Base-by-base conservation (phyloP, 2,113 vertebrate species). In the Acrocephalus kingi region DNA sequence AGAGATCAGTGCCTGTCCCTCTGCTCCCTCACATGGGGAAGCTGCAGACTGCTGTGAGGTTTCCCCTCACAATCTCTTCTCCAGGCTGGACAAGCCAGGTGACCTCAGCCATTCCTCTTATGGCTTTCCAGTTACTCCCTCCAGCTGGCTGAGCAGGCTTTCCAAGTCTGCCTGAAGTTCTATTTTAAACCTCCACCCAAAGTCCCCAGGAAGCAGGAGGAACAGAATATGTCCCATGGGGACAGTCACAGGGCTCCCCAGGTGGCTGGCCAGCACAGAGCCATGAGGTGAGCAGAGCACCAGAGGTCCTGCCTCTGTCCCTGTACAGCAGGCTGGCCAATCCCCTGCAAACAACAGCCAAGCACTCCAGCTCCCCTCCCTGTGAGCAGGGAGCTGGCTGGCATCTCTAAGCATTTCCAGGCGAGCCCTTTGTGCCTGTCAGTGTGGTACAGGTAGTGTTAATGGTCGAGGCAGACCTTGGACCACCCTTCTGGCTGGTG, bases 401-500 rank as follows among this genome's bases (percentile, higher is more conserved):
- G 12, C 81, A 55, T 22, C 72, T 56, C 52, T 12, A 3, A 62
- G 33, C 31, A 12, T 31, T 84, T 52, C 78, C 59, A 78, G n/a
- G 45, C 0, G 0, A 54, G 46, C 22, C 25, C 33, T 82, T 73
- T 2, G 0, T 37, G 35, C 6, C 31, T 6, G 9, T 17, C 2
- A 6, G 20, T 39, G 14, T 28, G 61, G 30, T 39, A 12, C 69
- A 77, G 87, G 37, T 54, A 68, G 84, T 33, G 0, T 83, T 67
- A 87, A 84, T 51, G 75, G 77, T 51, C 22, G 43, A 11, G 37
- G 59, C 62, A 92, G 92, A 95, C 91, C 33, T 86, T 90, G 87
- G 55, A 83, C 92, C 6, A 63, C 89, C 77, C 92, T 93, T 91
- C 88, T 52, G 49, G 95, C 96, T 91, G 89, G 79, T 94, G 91